These are phyloP conservation scores for Sorex maritimensis DNA, from an alignment of 2,797 vertebrate genomes.

Conservation along the genomic window DNA sequence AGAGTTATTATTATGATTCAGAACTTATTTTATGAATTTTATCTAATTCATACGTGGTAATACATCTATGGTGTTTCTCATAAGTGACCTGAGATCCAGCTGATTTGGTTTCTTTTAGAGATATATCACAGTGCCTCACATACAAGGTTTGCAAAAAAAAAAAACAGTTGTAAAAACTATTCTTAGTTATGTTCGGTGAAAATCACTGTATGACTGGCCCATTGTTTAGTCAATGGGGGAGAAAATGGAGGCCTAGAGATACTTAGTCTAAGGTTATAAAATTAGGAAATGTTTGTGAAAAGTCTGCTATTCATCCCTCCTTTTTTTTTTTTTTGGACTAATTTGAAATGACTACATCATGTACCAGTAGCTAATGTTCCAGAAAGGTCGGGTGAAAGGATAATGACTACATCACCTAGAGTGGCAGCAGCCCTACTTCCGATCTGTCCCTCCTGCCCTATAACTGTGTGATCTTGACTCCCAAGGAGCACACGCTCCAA, in stretches of 20 bases:
- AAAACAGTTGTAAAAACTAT: not conserved
- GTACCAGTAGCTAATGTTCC: not conserved
- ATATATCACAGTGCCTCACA: not conserved
- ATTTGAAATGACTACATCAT: not conserved
- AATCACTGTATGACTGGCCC: no score
- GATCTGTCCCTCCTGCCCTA: not conserved
- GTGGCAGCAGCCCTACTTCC: not conserved
- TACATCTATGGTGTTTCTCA: constrained; percentile 43
- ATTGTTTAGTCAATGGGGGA: not conserved
- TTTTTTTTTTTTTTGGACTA: not conserved
- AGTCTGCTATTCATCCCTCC: not conserved
- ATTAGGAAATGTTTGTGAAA: not conserved
- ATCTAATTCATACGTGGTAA: constrained; percentile 42
- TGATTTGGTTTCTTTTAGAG: constrained; percentile 18
- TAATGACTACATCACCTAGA: not conserved
- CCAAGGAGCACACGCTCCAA: not conserved
- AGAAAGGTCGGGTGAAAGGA: not conserved
- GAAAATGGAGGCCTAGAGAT: not conserved
- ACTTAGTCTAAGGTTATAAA: not conserved
- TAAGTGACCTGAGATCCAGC: not conserved
- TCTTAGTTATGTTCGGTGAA: not conserved
- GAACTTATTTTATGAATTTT: constrained; percentile 72
- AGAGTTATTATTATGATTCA: constrained; percentile 39
- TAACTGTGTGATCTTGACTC: not conserved
- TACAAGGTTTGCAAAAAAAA: not conserved